Percentiles rank a stretch among this genome's conserved stretches.
Conservation (phyloP, 2,888 invertebrate genomes). For the Ceriagrion tenellum region DNA sequence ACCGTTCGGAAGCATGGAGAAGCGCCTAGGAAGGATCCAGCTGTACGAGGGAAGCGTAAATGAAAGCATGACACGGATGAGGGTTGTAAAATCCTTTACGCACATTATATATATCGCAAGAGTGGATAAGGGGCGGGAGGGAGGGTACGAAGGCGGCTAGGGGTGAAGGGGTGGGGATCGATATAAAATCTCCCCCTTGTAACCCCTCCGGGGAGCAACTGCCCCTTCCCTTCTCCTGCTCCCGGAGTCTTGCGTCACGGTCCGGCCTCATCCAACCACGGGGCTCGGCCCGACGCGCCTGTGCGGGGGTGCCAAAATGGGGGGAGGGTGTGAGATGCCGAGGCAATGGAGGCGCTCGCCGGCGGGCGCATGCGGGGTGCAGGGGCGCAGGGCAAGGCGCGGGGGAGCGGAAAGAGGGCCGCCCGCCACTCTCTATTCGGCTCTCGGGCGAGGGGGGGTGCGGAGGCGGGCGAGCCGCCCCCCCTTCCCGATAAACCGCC, state of each 20-base stretch:
- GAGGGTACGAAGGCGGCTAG: no score
- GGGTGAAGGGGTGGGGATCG: not conserved
- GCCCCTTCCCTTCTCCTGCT: not conserved
- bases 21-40: not conserved
- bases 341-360: no score
- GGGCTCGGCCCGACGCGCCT: not conserved
- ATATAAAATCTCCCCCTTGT: not conserved
- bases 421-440: not conserved
- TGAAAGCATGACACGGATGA: not conserved
- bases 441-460: not conserved
- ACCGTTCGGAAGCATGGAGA: not conserved
- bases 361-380: not conserved
- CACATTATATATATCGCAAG: not conserved
- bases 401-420: no score
- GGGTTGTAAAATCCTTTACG: not conserved
- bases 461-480: not conserved
- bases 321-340: not conserved
- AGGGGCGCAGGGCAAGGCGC: no score
- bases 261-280: not conserved
- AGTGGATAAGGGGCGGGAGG: no score
- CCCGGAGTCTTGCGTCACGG: not conserved
- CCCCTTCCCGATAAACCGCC: not conserved
- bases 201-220: not conserved
- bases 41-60: not conserved
- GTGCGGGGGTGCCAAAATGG: no score